Evolutionary conservation across 1,140 invertebrate species (phyloP), one percentile per base, ranked within the genome.

Genomic region (Ceratina japonica): DNA sequence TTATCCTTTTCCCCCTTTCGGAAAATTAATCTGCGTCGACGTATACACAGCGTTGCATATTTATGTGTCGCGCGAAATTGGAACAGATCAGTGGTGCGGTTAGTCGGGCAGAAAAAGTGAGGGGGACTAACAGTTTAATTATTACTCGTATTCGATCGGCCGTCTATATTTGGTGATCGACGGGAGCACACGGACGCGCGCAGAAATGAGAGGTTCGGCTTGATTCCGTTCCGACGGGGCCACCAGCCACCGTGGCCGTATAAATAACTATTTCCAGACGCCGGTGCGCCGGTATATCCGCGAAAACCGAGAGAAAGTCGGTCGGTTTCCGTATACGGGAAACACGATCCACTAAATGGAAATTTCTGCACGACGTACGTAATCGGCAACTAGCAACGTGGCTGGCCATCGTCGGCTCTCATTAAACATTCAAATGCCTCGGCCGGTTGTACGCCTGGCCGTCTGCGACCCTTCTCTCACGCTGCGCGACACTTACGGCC

Each of bases 381-480:
- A 80, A 80, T 76, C 79, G 79, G 64, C 58, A 63, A 49, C 82
- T 61, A 77, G 64, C 68, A 72, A 44, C 75, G 68, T 84, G 65
- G 62, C 70, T 66, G 52, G 66, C 69, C 79, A 83, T 71, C 79
- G 24, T 72, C 64, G 66, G 44, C 59, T 75, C 74, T 86, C 83
- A 83, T 87, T 86, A 85, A 87, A 86, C 81, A 86, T 87, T 86
- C 80, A 86, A 87, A 87, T 79, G 58, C 58, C 66, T 56, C 54
- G 71, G 59, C 12, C 56, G 72, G 51, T 56, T 52, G 59, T 20
- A 27, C 49, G 44, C 64, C 56, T 3, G n/a, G 52, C 24, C 22
- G 4, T 20, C 24, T 64, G 4, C n/a, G 12, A n/a, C 16, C 58
- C 68, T 58, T 44, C 31, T 73, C 69, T 56, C 56, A 27, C 51